Evolutionary conservation across 2,797 vertebrate species (phyloP).

Genomic region (Pristis pectinata): DNA sequence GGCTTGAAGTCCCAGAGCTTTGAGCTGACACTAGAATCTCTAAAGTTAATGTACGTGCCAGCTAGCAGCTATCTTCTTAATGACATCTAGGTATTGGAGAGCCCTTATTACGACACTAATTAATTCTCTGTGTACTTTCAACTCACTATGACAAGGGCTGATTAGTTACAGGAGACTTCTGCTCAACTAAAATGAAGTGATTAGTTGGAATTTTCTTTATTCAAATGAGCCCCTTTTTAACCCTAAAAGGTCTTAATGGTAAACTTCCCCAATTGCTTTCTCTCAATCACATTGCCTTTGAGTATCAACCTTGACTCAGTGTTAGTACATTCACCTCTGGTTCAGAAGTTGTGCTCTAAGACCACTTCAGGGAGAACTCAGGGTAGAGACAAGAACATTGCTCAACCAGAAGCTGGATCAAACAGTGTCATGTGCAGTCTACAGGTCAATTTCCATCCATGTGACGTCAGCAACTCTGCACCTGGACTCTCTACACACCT

Average conservation of each 20-base stretch:
- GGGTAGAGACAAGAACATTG: not conserved
- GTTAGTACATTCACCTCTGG: not conserved
- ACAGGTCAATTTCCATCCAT: too few species aligned
- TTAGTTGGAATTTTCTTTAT: not conserved
- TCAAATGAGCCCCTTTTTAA: not conserved
- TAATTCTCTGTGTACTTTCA: slow-evolving; percentile 5
- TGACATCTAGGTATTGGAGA: not conserved
- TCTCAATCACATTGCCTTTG: not conserved
- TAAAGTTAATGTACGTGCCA: not conserved
- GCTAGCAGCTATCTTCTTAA: not conserved
- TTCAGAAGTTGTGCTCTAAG: not conserved
- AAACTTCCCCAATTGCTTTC: not conserved
- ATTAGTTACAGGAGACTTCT: not conserved
- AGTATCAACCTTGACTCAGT: not conserved
- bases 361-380: not conserved
- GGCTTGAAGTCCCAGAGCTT: not conserved
- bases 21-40: not conserved
- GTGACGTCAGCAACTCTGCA: too few species aligned
- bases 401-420: too few species aligned
- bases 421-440: too few species aligned
- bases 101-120: not conserved
- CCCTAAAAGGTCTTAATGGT: not conserved
- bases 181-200: not conserved
- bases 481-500: too few species aligned
- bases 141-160: not conserved